Evolutionary conservation across 2,113 vertebrate species (phyloP), one percentile per base, ranked within the genome.

Genomic region (Phodopus roborovskii): DNA sequence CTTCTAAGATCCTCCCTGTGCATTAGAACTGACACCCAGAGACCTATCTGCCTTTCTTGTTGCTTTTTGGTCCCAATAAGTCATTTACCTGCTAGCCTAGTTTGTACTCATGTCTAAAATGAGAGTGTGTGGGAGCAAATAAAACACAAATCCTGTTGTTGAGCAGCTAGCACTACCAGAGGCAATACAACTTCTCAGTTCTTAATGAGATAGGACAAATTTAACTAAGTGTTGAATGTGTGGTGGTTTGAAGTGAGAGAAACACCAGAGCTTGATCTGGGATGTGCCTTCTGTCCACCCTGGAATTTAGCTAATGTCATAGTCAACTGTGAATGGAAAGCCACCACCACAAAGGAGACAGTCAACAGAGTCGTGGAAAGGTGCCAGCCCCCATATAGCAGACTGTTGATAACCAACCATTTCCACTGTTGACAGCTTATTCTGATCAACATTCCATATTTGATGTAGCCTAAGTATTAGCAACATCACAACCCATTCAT

Each of bases 401-500:
- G 87, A 73, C 81, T 58, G 78, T 45, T n/a, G 77, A 42, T 50
- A 79, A 30, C 64, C 82, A 73, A 42, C 19, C 26, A 13, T 81
- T 17, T 74, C 87, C 28, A 58, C 9, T 88, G 9, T 60, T 73
- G 84, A 58, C 74, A 88, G 71, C 50, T 73, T 66, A 26, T 42
- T 87, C 53, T 62, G 62, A 91, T 94, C 78, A 89, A 20, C 82
- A 56, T 78, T 73, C 24, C n/a, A 17, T 85, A 62, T 90, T 93
- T 90, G 86, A 91, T 94, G 66, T 83, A 89, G 74, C 70, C 87
- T 60, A 53, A 77, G 82, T 88, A 45, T 96, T 87, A 91, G 79
- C 30, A 68, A 0, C 33, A 81, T 87, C 24, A 73, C 64, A 74
- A 42, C 83, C 94, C 92, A 88, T 93, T 97, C 92, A 79, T 83